A percentile compares a stretch with the other conserved stretches of the same genome.
Evolutionary conservation across 2,888 invertebrate species (phyloP).

Genomic region (Pseudococcus jackbeardsleyi): DNA sequence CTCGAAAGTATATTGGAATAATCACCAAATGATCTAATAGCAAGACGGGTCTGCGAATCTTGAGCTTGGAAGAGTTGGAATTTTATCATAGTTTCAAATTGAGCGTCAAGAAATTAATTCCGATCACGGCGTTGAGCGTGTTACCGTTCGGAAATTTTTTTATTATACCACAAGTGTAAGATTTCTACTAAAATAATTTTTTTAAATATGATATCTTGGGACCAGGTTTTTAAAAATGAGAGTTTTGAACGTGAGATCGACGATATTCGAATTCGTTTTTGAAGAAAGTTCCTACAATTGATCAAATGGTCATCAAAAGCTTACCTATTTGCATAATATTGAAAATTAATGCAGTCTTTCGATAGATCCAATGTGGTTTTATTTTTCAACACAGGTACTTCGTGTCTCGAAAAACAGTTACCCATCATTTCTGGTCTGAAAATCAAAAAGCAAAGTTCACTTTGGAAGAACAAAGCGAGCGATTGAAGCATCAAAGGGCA

Average conservation of each 20-base stretch:
- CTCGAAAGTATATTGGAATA: background rate
- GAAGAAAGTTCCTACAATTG: no score
- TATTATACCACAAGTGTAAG: constrained; percentile 48
- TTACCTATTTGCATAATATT: no score
- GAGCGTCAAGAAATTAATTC: background rate
- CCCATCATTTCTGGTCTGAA: constrained; percentile 52
- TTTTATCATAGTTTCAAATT: background rate
- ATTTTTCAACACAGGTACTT: constrained; percentile 14
- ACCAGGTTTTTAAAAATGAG: no score
- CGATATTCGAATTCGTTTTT: no score
- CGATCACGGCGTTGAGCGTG: background rate
- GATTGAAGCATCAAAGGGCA: background rate
- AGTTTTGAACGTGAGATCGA: no score
- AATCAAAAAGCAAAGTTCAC: constrained; percentile 24
- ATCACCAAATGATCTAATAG: background rate
- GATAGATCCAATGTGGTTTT: background rate
- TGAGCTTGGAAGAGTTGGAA: background rate
- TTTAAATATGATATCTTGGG: no score
- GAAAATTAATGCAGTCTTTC: no score
- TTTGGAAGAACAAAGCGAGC: background rate
- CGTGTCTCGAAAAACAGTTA: background rate
- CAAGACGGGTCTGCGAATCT: background rate
- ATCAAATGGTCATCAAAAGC: no score
- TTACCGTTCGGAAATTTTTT: constrained; percentile 53
- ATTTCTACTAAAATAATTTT: background rate